These are phyloP conservation scores for Limosa lapponica DNA, from an alignment of 2,797 vertebrate genomes.

Conservation along the genomic window DNA sequence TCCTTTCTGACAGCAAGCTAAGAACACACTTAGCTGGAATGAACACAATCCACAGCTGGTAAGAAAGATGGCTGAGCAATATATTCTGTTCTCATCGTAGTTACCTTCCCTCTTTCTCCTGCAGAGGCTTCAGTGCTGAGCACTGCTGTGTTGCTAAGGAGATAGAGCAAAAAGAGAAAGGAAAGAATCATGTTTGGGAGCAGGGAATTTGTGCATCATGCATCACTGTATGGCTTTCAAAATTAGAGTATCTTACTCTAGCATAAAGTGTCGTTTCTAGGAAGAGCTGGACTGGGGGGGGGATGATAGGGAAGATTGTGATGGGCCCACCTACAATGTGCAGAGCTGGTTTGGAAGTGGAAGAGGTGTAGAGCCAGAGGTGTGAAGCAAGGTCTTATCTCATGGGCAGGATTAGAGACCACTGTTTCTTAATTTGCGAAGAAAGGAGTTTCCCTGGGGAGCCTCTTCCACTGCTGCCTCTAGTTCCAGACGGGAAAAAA, in stretches of 20 bases:
- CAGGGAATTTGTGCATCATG: neutral
- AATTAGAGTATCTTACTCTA: neutral
- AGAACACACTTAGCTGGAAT: neutral
- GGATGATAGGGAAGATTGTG: neutral
- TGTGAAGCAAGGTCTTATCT: neutral
- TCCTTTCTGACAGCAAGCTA: neutral
- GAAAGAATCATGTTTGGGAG: neutral
- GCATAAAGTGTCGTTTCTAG: neutral
- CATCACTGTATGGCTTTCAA: neutral
- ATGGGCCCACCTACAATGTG: neutral
- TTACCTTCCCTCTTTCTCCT: neutral
- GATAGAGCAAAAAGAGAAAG: neutral
- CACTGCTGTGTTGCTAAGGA: conserved; percentile 41
- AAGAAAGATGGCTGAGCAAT: conserved; percentile 2
- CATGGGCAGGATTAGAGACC: neutral
- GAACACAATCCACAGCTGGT: neutral
- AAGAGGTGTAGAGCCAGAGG: neutral
- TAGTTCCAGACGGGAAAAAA: neutral
- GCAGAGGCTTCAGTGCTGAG: neutral
- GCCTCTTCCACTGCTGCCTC: neutral
- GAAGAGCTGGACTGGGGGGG: neutral
- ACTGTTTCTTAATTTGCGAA: neutral
- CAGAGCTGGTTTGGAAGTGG: neutral
- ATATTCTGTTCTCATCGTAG: neutral
- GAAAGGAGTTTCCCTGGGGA: neutral